These are phyloP conservation scores for Eurystomus glaucurus DNA, from an alignment of 2,797 vertebrate species.

Conservation along the genomic window DNA sequence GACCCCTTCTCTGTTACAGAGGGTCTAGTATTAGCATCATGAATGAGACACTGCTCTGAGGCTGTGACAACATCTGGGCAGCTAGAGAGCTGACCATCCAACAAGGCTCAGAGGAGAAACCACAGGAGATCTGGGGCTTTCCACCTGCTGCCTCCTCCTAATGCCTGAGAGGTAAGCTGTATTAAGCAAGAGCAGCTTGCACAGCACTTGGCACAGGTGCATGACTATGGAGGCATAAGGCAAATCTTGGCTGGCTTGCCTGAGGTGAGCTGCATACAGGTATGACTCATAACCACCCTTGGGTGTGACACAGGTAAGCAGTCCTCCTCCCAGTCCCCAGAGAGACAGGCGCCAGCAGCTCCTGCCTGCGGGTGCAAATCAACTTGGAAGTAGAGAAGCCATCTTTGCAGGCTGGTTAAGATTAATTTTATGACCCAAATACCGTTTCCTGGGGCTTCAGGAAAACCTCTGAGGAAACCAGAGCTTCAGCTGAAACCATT, in stretches of 20 bases:
- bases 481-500: background rate
- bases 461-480: background rate
- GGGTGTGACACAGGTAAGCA: background rate
- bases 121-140: background rate
- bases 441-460: background rate
- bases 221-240: background rate
- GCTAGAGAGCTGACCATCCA: background rate
- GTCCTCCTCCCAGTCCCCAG: background rate
- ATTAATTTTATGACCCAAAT: background rate
- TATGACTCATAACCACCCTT: background rate
- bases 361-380: fast-evolving
- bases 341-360: background rate
- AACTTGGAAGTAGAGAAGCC: background rate
- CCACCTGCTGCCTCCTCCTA: background rate
- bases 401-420: background rate
- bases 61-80: background rate
- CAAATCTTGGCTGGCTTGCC: background rate
- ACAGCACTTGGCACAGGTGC: background rate
- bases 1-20: background rate
- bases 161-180: fast-evolving
- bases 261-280: background rate
- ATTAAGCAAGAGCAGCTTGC: background rate
- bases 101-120: background rate
- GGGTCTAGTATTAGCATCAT: background rate
- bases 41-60: background rate